Base-by-base conservation (phyloP, 2,113 vertebrate species). In the Neodontobutis hainanensis region DNA sequence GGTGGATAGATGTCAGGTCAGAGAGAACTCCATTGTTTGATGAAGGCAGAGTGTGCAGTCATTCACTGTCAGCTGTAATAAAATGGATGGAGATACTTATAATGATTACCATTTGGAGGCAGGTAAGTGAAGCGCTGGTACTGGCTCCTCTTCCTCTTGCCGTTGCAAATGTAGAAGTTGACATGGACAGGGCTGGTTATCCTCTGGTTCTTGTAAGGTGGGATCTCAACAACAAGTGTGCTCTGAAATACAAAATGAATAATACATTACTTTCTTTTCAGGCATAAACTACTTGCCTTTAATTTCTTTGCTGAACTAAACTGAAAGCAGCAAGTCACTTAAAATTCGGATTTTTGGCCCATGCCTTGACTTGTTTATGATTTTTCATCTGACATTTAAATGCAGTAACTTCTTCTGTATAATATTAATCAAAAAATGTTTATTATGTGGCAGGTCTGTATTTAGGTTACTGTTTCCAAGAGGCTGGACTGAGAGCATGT, bases 131-230 rank as follows among this genome's bases (percentile, higher is more conserved):
- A 99, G 84, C 91, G 93, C 80, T 99, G 97, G 88, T 90, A 95
- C 84, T 99, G 97, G 93, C 97, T 99, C 82, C 96, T 94, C 94
- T 98, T 99, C 84, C 97, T 92, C 89, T 98, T 99, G 78, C 97
- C 97, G 0, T 99, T 99, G 95, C 97, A 98, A 76, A 99, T 95
- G 12, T 98, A 98, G 92, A 98, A 99, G 89, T 94, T 97, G 65
- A 99, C 96, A 64, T 95, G 95, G 70, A 96, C 93, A 0, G 96
- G 96, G 86, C 89, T 96, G 85, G 93, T 93, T 88, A 98, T 95
- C 78, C 95, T 95, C 90, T 97, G 96, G 85, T 95, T 98, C 77
- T 95, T 94, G 83, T 99, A 99, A 0, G 96, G 94, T 1, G 97
- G 97, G 65, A 99, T 92, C 88, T 98, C 96, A 58, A 98, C 94